A percentile compares a stretch with the other conserved stretches of the same genome.
These are phyloP conservation scores for Oryzias curvinotus DNA, from an alignment of 2,113 vertebrate species.

Conservation along the genomic window DNA sequence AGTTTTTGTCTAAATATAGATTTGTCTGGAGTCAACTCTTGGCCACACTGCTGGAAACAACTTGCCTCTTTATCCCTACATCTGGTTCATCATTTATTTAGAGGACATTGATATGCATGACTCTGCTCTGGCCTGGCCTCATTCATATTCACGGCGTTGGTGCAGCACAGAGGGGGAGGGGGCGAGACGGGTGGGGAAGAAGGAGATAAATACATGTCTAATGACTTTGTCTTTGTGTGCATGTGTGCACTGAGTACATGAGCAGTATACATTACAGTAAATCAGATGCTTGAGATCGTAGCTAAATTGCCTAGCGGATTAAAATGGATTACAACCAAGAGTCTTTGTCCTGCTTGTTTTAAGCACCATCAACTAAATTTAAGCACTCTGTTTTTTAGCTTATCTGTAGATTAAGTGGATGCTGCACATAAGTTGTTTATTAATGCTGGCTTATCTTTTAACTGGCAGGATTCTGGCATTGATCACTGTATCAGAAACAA, in stretches of 20 bases:
- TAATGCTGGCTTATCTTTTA: neutral
- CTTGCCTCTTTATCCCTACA: slow-evolving; percentile 37
- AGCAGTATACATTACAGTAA: neutral
- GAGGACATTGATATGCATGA: slow-evolving; percentile 53
- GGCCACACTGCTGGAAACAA: slow-evolving; percentile 15
- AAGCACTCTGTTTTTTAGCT: neutral
- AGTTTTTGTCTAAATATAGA: neutral
- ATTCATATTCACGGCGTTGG: slow-evolving; percentile 40
- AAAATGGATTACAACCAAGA: neutral
- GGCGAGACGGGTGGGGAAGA: neutral
- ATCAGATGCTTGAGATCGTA: neutral
- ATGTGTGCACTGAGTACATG: neutral
- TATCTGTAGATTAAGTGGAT: neutral
- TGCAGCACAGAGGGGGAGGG: slow-evolving; percentile 13
- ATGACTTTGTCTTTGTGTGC: slow-evolving; percentile 6
- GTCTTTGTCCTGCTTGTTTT: neutral
- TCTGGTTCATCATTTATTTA: slow-evolving; percentile 64
- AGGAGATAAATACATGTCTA: slow-evolving; percentile 13
- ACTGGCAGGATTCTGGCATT: neutral
- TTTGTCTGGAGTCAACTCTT: slow-evolving; percentile 14
- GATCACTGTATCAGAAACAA: neutral
- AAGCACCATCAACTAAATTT: neutral
- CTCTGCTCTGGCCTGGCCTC: slow-evolving; percentile 26
- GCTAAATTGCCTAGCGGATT: neutral
- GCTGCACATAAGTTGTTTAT: neutral